Evolutionary conservation across 2,888 invertebrate species (phyloP).

Genomic region (Syrphus vitripennis): DNA sequence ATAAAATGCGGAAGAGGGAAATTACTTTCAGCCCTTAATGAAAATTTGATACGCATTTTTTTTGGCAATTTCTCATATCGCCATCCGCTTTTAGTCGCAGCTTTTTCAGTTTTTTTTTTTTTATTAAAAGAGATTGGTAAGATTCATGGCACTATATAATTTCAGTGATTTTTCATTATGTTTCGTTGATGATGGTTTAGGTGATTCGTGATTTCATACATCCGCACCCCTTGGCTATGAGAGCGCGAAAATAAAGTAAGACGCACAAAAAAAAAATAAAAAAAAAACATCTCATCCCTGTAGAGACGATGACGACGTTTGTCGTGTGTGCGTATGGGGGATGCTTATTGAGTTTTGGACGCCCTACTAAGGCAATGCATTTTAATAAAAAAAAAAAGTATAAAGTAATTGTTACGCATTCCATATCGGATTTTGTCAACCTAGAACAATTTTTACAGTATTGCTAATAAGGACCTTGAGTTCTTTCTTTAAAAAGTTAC

Average conservation of each 20-base stretch:
- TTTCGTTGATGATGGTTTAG: conserved; percentile 23
- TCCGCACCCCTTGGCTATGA: conserved; percentile 38
- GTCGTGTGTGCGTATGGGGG: conserved; percentile 2
- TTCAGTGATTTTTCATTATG: conserved; percentile 65
- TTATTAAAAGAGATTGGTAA: conserved; percentile 46
- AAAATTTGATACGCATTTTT: conserved; percentile 73
- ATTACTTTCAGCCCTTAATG: conserved; percentile 72
- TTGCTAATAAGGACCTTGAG: conserved; percentile 56
- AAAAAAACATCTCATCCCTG: conserved; percentile 7
- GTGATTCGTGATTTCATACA: background rate
- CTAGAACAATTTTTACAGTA: too few species aligned
- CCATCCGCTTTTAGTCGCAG: conserved; percentile 52
- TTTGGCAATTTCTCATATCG: conserved; percentile 72
- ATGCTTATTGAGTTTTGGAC: conserved; percentile 19
- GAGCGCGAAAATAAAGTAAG: conserved; percentile 19
- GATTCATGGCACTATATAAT: conserved; percentile 58
- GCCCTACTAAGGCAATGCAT: conserved; percentile 28
- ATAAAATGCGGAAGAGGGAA: conserved; percentile 54
- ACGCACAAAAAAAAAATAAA: background rate
- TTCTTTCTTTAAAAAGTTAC: background rate
- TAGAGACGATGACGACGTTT: background rate
- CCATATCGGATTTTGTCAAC: conserved; percentile 50
- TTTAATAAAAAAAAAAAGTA: conserved; percentile 9
- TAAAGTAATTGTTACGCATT: conserved; percentile 27
- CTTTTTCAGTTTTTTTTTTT: conserved; percentile 8